Conservation (phyloP, 2,113 vertebrate species). For the Zosterops japonicus region DNA sequence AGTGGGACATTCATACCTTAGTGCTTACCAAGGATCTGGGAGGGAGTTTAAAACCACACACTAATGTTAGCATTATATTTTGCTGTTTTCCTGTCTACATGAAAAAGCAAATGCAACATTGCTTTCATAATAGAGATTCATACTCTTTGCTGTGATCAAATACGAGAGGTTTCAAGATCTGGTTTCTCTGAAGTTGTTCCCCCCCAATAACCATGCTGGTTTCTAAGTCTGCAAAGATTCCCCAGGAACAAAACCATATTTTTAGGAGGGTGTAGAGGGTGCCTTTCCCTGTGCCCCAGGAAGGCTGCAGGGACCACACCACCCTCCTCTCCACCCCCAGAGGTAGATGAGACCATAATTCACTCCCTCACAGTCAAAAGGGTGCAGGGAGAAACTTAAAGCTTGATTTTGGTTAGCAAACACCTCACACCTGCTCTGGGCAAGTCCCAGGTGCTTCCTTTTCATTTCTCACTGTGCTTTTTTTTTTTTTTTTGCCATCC, state of each 20-base stretch:
- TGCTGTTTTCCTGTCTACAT: neutral
- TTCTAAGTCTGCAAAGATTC: neutral
- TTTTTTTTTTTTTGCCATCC: neutral
- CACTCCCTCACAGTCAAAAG: neutral
- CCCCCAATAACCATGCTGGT: neutral
- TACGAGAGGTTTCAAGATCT: neutral
- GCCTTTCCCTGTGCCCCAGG: neutral
- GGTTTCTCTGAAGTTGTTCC: neutral
- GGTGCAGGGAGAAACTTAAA: neutral
- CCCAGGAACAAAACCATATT: neutral
- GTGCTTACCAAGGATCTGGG: constrained; percentile 10
- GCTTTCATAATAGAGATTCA: neutral
- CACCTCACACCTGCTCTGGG: neutral
- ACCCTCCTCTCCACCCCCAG: accelerated
- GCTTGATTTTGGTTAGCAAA: neutral
- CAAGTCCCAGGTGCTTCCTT: neutral
- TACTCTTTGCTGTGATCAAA: neutral
- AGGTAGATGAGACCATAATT: neutral
- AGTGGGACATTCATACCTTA: neutral
- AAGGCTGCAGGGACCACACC: neutral
- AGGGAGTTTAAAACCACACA: constrained; percentile 29
- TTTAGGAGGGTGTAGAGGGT: neutral
- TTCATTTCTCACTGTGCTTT: neutral
- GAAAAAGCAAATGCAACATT: neutral
- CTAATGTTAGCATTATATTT: neutral